A percentile compares a stretch with the other conserved stretches of the same genome.
phyloP scores from a whole-genome alignment of 2,113 vertebrate genomes.

The Lepisosteus oculatus region DNA sequence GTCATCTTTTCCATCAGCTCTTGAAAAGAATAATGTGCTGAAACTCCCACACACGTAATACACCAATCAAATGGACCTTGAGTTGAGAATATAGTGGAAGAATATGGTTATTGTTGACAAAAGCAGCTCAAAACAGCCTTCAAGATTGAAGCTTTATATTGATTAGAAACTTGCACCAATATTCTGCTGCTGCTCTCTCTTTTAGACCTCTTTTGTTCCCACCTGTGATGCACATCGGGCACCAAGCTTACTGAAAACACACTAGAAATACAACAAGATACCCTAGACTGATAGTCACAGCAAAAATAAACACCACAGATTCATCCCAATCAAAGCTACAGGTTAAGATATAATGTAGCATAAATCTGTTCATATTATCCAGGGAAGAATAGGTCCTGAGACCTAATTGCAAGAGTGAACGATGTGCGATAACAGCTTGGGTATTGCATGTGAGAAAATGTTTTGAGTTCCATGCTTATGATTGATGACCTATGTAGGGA shows the following conservation, averaged over 20 bases:
- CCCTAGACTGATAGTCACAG: no score
- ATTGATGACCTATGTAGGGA: slow-evolving; percentile 53
- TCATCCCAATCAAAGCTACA: background rate
- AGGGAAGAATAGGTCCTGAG: no score
- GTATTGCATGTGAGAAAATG: slow-evolving; percentile 25
- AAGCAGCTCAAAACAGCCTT: background rate
- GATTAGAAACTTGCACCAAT: no score
- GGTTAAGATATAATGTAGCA: background rate
- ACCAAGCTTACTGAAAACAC: slow-evolving; percentile 6
- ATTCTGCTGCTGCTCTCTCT: no score
- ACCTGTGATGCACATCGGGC: background rate
- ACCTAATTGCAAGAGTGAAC: slow-evolving; percentile 5
- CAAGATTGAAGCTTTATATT: background rate
- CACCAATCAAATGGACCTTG: slow-evolving; percentile 26
- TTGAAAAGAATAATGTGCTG: slow-evolving; percentile 13
- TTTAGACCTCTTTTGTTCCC: slow-evolving; percentile 6
- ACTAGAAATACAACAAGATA: slow-evolving; percentile 1
- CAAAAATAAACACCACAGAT: slow-evolving; percentile 17
- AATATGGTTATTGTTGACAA: background rate
- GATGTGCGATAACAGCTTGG: slow-evolving; percentile 24
- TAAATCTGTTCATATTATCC: no score
- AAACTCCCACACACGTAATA: slow-evolving; percentile 26
- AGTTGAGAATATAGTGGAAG: slow-evolving; percentile 8
- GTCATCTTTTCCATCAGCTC: slow-evolving; percentile 24
- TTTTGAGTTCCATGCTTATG: slow-evolving; percentile 36